These are phyloP conservation scores for Sinohyriopsis cumingii DNA, from an alignment of 2,888 invertebrate genomes.

Conservation along the genomic window DNA sequence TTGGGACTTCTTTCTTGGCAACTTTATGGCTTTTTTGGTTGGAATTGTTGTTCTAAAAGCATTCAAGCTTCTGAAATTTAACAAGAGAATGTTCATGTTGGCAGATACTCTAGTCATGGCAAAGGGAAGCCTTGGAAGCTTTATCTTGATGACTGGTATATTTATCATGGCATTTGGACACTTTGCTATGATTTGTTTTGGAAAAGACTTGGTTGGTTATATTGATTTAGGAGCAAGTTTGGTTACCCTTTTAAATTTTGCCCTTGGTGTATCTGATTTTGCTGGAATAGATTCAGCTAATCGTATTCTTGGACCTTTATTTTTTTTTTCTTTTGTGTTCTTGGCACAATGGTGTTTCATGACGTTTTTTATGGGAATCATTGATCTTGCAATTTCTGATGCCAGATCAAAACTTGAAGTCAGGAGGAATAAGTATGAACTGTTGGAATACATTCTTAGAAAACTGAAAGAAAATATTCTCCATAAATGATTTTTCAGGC, in stretches of 20 bases:
- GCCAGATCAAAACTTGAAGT: slow-evolving; percentile 22
- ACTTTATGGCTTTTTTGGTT: slow-evolving; percentile 44
- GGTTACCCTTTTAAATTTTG: slow-evolving; percentile 41
- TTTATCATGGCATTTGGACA: slow-evolving; percentile 40
- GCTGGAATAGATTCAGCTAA: slow-evolving; percentile 28
- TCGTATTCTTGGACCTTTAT: slow-evolving; percentile 42
- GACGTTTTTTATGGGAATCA: slow-evolving; percentile 44
- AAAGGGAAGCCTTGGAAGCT: slow-evolving; percentile 27
- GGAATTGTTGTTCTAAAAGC: slow-evolving; percentile 46
- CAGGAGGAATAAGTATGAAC: slow-evolving; percentile 40
- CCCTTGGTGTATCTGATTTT: slow-evolving; percentile 44
- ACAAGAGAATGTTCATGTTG: slow-evolving; percentile 40
- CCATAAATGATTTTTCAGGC: slow-evolving; percentile 1
- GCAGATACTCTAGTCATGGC: slow-evolving; percentile 30
- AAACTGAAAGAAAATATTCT: slow-evolving; percentile 52
- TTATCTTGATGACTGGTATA: slow-evolving; percentile 26
- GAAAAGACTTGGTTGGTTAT: slow-evolving; percentile 31
- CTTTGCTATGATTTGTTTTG: slow-evolving; percentile 39
- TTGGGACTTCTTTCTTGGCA: slow-evolving; percentile 43
- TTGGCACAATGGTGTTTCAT: slow-evolving; percentile 38
- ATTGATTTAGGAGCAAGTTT: slow-evolving; percentile 21
- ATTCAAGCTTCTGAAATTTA: slow-evolving; percentile 48
- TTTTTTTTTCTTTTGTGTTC: slow-evolving; percentile 41
- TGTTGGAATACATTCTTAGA: slow-evolving; percentile 35
- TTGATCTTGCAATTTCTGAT: slow-evolving; percentile 38